Evolutionary conservation across 2,888 invertebrate species (phyloP).

Genomic region (Drosophila lacicola): DNA sequence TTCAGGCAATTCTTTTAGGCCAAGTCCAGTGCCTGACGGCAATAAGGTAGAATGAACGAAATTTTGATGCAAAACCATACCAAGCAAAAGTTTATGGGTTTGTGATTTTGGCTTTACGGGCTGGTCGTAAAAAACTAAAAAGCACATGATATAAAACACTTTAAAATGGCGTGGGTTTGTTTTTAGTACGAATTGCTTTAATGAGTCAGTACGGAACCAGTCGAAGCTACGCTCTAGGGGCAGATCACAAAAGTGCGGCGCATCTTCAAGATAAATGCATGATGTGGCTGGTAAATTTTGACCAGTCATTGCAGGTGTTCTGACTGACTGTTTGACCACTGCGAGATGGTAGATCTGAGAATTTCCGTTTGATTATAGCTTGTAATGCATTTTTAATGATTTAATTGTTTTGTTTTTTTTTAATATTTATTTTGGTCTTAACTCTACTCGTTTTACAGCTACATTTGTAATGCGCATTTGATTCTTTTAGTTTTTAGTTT

Average conservation of each 20-base stretch:
- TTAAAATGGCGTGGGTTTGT: constrained; percentile 56
- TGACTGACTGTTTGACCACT: constrained; percentile 22
- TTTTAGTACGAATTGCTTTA: constrained; percentile 57
- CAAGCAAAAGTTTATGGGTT: constrained; percentile 43
- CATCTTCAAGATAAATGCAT: constrained; percentile 41
- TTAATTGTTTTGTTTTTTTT: constrained; percentile 16
- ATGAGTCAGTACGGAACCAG: constrained; percentile 38
- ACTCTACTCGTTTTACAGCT: constrained; percentile 13
- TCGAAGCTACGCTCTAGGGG: constrained; percentile 4
- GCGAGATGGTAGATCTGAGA: constrained; percentile 37
- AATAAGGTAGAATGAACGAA: constrained; percentile 25
- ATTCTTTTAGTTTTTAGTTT: not conserved
- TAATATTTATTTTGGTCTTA: not conserved
- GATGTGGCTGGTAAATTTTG: constrained; percentile 33
- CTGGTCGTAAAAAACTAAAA: constrained; percentile 46
- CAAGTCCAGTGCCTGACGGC: constrained; percentile 36
- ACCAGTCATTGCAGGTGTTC: constrained; percentile 78
- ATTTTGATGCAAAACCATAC: constrained; percentile 12
- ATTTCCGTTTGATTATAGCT: constrained; percentile 26
- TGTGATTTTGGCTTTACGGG: constrained; percentile 50
- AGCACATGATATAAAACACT: constrained; percentile 63
- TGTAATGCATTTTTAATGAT: constrained; percentile 75
- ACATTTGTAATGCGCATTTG: constrained; percentile 27
- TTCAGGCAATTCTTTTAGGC: constrained; percentile 33
- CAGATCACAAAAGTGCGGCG: constrained; percentile 6